Percentiles rank a stretch among this genome's conserved stretches.
These are phyloP conservation scores for Liasis olivaceus DNA, from an alignment of 2,797 vertebrate genomes.

Conservation along the genomic window DNA sequence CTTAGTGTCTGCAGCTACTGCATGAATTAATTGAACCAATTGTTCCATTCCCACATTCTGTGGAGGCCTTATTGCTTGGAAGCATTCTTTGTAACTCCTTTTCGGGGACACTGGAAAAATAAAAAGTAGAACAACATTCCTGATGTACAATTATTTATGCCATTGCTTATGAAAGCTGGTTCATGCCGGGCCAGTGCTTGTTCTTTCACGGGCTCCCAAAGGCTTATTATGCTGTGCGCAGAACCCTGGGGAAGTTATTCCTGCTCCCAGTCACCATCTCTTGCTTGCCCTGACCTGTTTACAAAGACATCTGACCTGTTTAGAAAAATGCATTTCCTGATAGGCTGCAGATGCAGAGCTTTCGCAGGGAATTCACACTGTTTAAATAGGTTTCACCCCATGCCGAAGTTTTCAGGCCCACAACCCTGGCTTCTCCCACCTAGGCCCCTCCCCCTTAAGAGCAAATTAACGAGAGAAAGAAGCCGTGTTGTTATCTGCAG, in stretches of 20 bases:
- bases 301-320: slow-evolving; percentile 15
- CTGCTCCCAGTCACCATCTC: not conserved
- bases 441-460: slow-evolving; percentile 48
- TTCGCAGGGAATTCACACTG: slow-evolving; percentile 61
- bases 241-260: slow-evolving; percentile 21
- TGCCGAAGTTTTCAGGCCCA: slow-evolving; percentile 57
- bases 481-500: slow-evolving; percentile 58
- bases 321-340: slow-evolving; percentile 38
- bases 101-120: not conserved
- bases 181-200: not conserved
- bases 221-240: not conserved
- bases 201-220: not conserved
- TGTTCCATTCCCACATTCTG: not conserved
- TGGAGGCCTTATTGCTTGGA: not conserved
- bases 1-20: not conserved
- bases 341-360: slow-evolving; percentile 63
- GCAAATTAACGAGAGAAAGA: slow-evolving; percentile 67
- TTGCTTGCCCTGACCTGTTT: slow-evolving; percentile 35
- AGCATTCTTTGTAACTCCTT: not conserved
- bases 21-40: not conserved
- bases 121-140: not conserved
- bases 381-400: slow-evolving; percentile 62
- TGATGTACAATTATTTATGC: not conserved
- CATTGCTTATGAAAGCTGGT: not conserved
- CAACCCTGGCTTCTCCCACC: slow-evolving; percentile 49